Base-by-base conservation (phyloP, 2,797 vertebrate species). In the Chaetophractus vellerosus region DNA sequence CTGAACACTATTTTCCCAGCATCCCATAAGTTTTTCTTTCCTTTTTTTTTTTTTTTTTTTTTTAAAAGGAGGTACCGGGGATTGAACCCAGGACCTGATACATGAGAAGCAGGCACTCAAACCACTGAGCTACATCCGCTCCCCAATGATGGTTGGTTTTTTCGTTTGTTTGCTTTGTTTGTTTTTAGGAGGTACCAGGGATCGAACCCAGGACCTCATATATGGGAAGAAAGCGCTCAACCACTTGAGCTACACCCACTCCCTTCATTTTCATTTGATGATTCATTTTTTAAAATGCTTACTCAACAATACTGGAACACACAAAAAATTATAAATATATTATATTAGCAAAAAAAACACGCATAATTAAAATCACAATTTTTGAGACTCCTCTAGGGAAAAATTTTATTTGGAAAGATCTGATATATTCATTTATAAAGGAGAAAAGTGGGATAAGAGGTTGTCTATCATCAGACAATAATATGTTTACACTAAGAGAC, bases 221-320 rank as follows among this genome's bases (percentile, higher is more conserved):
- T 45, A 45, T 45, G 45, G 45, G 7, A 45, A 10, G 10, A 8
- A 10, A 8, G 10, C 45, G 8, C 45, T 45, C 8, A 9, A 45
- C 10, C 45, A 45, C 8, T 45, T 45, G 45, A 45, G 45, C 45
- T 10, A 45, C 9, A 10, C 9, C 45, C 45, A 45, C 45, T 45
- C 10, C 10, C 8, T 10, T 84, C 21, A 59, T 19, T 75, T 95
- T 76, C 28, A 66, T n/a, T 59, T 86, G 26, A 19, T 83, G n/a
- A 76, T 90, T 88, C 14, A 45, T 95, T 88, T 78, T 45, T 92
- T 36, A 90, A n/a, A 72, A 52, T 93, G 61, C 15, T 88, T 91
- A 72, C 19, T 82, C 23, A 93, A 72, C 16, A 93, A 48, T 88
- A n/a, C 55, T 87, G 9, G 38, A 50, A 28, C 57, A 76, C 19